These are phyloP conservation scores for Pempheris klunzingeri DNA, from an alignment of 2,797 vertebrate genomes.

Conservation along the genomic window DNA sequence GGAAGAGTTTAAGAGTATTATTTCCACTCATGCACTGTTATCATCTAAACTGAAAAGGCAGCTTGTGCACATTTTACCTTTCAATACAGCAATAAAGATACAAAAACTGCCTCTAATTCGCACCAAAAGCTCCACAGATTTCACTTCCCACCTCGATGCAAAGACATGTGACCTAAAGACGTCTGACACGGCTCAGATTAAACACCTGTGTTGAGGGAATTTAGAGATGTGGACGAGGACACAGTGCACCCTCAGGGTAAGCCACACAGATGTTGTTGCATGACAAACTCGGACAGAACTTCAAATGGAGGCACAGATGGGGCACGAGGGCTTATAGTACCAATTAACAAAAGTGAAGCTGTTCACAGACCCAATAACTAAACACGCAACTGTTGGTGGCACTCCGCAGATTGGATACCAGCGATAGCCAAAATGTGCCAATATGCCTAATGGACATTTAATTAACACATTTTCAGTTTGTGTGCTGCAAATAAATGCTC, in stretches of 20 bases:
- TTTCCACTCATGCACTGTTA: not conserved
- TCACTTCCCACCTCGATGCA: not conserved
- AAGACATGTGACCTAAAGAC: slow-evolving; percentile 3
- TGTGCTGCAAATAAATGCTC: slow-evolving; percentile 8
- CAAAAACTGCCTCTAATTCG: not conserved
- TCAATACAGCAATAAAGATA: not conserved
- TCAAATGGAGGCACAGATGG: slow-evolving; percentile 63
- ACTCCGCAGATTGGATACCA: slow-evolving; percentile 47
- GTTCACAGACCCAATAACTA: slow-evolving; percentile 48
- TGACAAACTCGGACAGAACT: slow-evolving; percentile 35
- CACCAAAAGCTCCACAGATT: not conserved
- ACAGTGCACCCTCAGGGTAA: slow-evolving; percentile 21
- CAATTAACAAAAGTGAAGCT: slow-evolving; percentile 77
- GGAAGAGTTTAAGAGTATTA: not conserved
- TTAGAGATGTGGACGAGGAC: slow-evolving; percentile 37
- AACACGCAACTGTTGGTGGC: slow-evolving; percentile 64
- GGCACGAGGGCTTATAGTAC: slow-evolving; percentile 57
- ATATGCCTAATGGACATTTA: slow-evolving; percentile 29
- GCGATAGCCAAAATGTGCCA: slow-evolving; percentile 5
- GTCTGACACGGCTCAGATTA: slow-evolving; percentile 29
- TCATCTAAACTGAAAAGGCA: not conserved
- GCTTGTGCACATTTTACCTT: not conserved
- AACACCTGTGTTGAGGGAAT: slow-evolving; percentile 17
- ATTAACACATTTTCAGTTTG: not conserved
- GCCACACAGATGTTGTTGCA: slow-evolving; percentile 54